A percentile compares a stretch with the other conserved stretches of the same genome.
phyloP scores from a whole-genome alignment of 2,888 invertebrate species.

The Plagiodera versicolora region DNA sequence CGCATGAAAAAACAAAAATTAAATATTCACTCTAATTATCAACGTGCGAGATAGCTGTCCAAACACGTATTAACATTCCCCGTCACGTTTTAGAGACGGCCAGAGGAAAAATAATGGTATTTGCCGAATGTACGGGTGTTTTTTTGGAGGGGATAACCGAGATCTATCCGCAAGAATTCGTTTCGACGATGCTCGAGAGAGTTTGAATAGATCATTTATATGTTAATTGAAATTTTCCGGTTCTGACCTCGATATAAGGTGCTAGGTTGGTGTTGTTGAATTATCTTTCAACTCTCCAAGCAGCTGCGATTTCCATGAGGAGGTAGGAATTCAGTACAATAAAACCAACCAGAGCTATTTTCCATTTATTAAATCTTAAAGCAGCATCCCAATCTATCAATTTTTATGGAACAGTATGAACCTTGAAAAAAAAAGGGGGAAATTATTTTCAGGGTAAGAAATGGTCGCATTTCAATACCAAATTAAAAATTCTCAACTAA shows the following conservation, averaged over 20 bases:
- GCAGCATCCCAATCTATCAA: too few relatives aligned
- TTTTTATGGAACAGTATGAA: too few relatives aligned
- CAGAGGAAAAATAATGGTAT: constrained; percentile 6
- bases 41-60: constrained; percentile 3
- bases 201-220: neutral
- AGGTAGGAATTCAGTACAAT: neutral
- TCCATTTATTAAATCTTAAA: too few relatives aligned
- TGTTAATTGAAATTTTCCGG: neutral
- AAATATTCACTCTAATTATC: constrained; percentile 9
- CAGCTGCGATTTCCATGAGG: neutral
- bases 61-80: constrained; percentile 17
- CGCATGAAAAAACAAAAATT: constrained; percentile 11
- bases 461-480: too few relatives aligned
- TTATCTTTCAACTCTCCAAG: neutral
- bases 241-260: neutral
- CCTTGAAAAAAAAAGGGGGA: too few relatives aligned
- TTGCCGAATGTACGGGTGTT: neutral
- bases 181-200: neutral
- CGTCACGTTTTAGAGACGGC: constrained; percentile 11
- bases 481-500: too few relatives aligned
- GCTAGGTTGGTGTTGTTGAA: neutral
- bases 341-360: neutral
- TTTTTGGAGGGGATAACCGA: neutral
- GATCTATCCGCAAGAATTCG: neutral
- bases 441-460: too few relatives aligned